Evolutionary conservation across 2,113 vertebrate genomes (phyloP).

Genomic region (Progne subis): DNA sequence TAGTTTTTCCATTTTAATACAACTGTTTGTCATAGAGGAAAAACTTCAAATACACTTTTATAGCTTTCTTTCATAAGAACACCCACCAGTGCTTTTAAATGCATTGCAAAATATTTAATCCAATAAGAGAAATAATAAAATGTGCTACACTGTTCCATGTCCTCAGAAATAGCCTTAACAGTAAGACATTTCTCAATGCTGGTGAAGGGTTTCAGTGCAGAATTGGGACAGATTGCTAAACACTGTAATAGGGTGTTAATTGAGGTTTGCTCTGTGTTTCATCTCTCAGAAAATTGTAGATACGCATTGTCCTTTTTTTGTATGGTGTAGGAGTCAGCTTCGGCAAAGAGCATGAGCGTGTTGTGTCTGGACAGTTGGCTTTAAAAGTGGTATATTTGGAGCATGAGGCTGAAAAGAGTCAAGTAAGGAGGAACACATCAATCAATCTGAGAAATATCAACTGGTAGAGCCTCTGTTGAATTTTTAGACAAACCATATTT

Average conservation of each 20-base stretch:
- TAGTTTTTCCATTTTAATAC: background rate
- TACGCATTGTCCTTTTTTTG: background rate
- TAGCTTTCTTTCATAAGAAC: conserved; percentile 20
- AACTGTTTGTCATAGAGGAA: background rate
- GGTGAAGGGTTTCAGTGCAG: background rate
- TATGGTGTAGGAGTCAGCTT: background rate
- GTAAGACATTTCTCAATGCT: background rate
- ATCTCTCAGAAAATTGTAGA: background rate
- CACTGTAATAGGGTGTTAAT: background rate
- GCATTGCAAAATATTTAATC: conserved; percentile 38
- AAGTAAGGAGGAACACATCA: background rate
- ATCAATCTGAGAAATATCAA: background rate
- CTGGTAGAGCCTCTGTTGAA: background rate
- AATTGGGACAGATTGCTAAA: background rate
- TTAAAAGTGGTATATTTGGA: background rate
- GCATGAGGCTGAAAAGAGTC: background rate
- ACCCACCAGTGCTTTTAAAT: conserved; percentile 6
- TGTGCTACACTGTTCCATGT: background rate
- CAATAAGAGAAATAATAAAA: conserved; percentile 8
- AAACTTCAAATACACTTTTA: conserved; percentile 16
- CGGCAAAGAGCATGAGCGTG: background rate
- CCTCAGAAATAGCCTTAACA: background rate
- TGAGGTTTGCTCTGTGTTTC: background rate
- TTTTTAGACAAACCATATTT: background rate
- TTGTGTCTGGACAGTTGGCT: background rate